Base-by-base conservation (phyloP, 2,797 vertebrate genomes). In the Okamejei kenojei region DNA sequence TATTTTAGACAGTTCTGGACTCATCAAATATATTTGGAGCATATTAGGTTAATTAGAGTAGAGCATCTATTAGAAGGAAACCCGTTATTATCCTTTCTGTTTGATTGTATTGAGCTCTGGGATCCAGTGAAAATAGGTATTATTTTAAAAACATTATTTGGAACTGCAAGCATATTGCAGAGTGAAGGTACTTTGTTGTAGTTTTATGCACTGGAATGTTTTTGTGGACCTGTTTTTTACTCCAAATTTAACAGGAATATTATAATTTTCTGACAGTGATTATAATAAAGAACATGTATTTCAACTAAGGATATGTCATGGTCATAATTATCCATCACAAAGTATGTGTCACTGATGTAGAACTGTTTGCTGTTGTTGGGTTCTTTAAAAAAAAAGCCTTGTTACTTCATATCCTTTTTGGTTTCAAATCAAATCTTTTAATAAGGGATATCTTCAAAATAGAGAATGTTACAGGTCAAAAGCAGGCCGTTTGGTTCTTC, bases 141-240 rank as follows among this genome's bases (percentile, higher is more conserved):
- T 63, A 84, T 5, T 63, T 84, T 9, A 32, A 88, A 54, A 91
- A 29, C 32, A 90, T 17, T 74, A 38, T 76, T 54, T 45, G 38
- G 90, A 92, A 74, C 23, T 26, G 38, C 10, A 92, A 45, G 32
- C 35, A 73, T 45, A 54, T 92, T 68, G 35, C 68, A 71, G 21
- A 9, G 21, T 21, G 13, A 38, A 26, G 73, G 19, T 26, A 10
- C 35, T 45, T 74, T 91, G 45, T 76, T 35, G 38, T 68, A 88
- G 84, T 68, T 54, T 92, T 29, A n/a, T 92, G 90, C 90, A 76
- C 10, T 92, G 90, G 71, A 76, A 92, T 76, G 38, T 74, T 92
- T 74, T 8, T 32, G 1, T 88, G 19, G 19, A 81, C 7, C 17
- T 68, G 65, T 74, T 38, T 21, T 88, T 26, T 74, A 91, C 38